Base-by-base conservation (phyloP, 2,113 vertebrate genomes). In the Vicugna pacos region DNA sequence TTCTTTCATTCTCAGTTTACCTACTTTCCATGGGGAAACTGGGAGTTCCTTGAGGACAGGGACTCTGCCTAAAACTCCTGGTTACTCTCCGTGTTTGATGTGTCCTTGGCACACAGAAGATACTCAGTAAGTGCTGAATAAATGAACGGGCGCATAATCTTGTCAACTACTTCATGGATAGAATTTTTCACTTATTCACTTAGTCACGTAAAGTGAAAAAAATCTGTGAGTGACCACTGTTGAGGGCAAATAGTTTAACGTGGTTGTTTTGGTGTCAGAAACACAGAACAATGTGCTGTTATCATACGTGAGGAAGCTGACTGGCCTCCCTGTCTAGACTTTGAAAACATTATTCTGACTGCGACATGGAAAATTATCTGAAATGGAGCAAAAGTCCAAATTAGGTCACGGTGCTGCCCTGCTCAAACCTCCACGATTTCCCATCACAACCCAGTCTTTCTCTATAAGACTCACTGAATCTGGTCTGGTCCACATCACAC, bases 231-330 rank as follows among this genome's bases (percentile, higher is more conserved):
- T 11, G 22, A 62, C 48, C 28, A 26, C 26, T 16, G 13, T 20
- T 8, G 32, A 65, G 6, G 17, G 28, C 50, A 24, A 20, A 17
- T 75, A 4, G 60, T 56, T 65, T 56, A 17, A 56, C 76, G 26
- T 6, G 32, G 17, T 58, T 6, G 14, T 58, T 24, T 46, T 54
- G 8, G 4, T 46, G 10, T 38, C 12, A 32, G 32, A 76, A 46
- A n/a, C 52, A 32, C 3, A 73, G 48, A 32, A 6, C 10, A 2
- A 4, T 19, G 1, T 32, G 7, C 24, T 26, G 0, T 9, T 38
- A 9, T 50, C 16, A 3, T 9, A 30, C 6, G 46, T 32, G 38
- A 65, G 19, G 24, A 60, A 46, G 7, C 17, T 65, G 30, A 22
- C 1, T 14, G 60, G 17, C 42, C 0, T 81, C 50, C 32, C 8